A percentile compares a stretch with the other conserved stretches of the same genome.
These are phyloP conservation scores for Oxygymnocypris stewartii DNA, from an alignment of 2,113 vertebrate genomes.

Conservation along the genomic window DNA sequence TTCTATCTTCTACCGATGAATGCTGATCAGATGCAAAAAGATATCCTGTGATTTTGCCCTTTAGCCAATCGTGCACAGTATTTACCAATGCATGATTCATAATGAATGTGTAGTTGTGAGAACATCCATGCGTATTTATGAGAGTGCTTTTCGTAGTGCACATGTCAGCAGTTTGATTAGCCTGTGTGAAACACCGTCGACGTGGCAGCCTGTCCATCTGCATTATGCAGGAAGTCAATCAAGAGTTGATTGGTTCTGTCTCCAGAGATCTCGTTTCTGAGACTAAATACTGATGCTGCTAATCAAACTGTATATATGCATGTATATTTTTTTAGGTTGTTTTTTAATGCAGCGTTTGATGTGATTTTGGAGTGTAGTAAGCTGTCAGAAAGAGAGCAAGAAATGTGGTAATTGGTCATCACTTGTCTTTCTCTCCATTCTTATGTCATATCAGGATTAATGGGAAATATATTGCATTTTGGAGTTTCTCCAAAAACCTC, in stretches of 20 bases:
- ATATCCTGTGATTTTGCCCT: background rate
- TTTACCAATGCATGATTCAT: slow-evolving; percentile 53
- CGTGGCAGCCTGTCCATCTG: background rate
- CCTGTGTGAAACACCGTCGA: background rate
- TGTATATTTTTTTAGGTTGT: background rate
- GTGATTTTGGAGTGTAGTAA: background rate
- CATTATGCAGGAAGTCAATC: slow-evolving; percentile 37
- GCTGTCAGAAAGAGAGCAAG: background rate
- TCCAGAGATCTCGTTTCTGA: background rate
- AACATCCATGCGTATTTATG: background rate
- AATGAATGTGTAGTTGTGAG: slow-evolving; percentile 23
- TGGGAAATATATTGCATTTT: slow-evolving; percentile 14
- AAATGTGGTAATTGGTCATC: slow-evolving; percentile 23
- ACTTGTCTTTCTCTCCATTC: slow-evolving; percentile 22
- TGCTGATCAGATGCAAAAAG: slow-evolving; percentile 23
- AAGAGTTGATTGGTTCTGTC: slow-evolving; percentile 11
- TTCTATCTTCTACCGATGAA: slow-evolving; percentile 37
- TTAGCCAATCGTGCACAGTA: background rate
- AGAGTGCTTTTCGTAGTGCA: slow-evolving; percentile 2
- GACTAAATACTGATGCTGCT: slow-evolving; percentile 1
- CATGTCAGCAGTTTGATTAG: slow-evolving; percentile 23
- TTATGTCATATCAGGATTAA: slow-evolving; percentile 29
- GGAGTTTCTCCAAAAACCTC: slow-evolving; percentile 9
- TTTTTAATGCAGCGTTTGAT: slow-evolving; percentile 1
- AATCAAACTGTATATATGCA: slow-evolving; percentile 26